phyloP scores from a whole-genome alignment of 2,888 invertebrate genomes.

The Polydrusus tereticollis region DNA sequence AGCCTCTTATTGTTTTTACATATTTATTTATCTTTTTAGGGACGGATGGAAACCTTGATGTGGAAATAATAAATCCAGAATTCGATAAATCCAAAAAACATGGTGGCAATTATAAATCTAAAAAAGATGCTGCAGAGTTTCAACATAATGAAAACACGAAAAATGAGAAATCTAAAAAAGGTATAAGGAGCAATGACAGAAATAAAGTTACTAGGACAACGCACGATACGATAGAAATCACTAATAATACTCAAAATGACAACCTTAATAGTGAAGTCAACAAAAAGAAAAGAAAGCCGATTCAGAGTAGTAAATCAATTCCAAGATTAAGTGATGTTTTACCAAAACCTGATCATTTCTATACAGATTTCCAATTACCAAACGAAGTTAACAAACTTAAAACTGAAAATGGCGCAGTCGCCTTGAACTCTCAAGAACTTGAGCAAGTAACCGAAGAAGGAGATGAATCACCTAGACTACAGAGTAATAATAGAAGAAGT shows the following conservation, averaged over 20 bases:
- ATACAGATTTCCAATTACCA: constrained; percentile 59
- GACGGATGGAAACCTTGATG: constrained; percentile 18
- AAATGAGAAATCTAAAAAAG: not conserved
- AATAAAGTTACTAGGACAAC: not conserved
- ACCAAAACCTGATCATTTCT: constrained; percentile 59
- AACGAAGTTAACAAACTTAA: constrained; percentile 58
- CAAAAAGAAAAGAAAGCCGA: not conserved
- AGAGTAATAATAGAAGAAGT: not conserved
- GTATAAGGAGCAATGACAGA: not conserved
- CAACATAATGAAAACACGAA: not conserved
- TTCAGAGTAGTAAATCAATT: not conserved
- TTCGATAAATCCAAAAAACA: constrained; percentile 17
- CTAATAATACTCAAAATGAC: not conserved
- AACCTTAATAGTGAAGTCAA: not conserved
- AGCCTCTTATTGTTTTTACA: not conserved
- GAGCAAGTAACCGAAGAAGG: constrained; percentile 45
- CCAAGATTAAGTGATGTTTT: constrained; percentile 27
- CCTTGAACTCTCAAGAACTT: constrained; percentile 28
- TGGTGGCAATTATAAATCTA: not conserved
- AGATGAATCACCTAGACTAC: constrained; percentile 16
- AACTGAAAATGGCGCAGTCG: constrained; percentile 17
- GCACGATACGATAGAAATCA: not conserved
- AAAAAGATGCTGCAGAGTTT: not conserved
- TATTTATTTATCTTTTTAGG: not conserved
- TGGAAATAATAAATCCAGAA: constrained; percentile 24